Evolutionary conservation across 2,113 vertebrate genomes (phyloP).

Genomic region (Sphyrna mokarran): DNA sequence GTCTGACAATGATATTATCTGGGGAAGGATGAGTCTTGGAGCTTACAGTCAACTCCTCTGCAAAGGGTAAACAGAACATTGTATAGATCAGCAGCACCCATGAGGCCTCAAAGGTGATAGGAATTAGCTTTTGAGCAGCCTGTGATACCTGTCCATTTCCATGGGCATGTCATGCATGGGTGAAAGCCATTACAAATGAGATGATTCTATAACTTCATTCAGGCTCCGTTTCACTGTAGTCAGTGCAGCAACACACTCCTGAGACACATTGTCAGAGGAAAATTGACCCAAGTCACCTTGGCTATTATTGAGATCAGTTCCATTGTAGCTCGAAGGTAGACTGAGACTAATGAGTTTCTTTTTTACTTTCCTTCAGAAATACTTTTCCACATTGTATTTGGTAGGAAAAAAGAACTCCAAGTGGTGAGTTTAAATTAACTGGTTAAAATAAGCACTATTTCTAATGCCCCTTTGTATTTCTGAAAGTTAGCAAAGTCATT

Average conservation of each 20-base stretch:
- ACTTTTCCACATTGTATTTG: background rate
- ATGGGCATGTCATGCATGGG: background rate
- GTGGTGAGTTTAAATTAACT: background rate
- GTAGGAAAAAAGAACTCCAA: background rate
- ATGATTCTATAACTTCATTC: background rate
- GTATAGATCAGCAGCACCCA: background rate
- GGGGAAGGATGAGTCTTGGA: background rate
- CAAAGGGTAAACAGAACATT: background rate
- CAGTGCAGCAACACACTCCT: background rate
- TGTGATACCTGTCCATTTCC: background rate
- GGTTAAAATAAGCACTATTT: background rate
- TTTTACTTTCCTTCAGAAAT: background rate
- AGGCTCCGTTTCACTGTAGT: background rate
- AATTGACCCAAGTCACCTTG: background rate
- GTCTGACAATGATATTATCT: background rate
- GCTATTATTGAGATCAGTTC: background rate
- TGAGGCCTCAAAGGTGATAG: background rate
- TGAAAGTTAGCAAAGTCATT: background rate
- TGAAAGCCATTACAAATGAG: background rate
- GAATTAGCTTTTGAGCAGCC: background rate
- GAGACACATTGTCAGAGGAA: background rate
- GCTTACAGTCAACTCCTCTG: background rate
- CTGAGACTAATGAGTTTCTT: background rate
- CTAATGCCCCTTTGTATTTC: background rate
- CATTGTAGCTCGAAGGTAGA: no score